Conservation (phyloP, 2,888 invertebrate species). For the Tetragonisca angustula region DNA sequence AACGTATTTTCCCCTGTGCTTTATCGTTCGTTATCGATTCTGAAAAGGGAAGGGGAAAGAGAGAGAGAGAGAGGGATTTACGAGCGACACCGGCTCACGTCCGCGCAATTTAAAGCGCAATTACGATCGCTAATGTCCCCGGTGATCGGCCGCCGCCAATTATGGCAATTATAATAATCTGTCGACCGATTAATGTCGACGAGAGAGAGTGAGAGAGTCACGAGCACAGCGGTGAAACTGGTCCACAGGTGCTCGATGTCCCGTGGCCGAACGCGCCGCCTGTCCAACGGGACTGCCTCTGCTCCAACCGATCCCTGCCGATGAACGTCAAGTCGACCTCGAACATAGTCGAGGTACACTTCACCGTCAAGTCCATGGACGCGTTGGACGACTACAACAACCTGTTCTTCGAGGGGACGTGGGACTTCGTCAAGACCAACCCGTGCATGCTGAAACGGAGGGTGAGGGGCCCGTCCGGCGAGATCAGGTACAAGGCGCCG, state of each 20-base stretch:
- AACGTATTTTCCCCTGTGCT: too few species aligned
- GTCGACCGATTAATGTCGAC: slow-evolving; percentile 19
- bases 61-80: background rate
- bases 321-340: slow-evolving; percentile 92
- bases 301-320: slow-evolving; percentile 88
- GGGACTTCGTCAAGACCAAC: slow-evolving; percentile 91
- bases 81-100: background rate
- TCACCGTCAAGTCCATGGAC: slow-evolving; percentile 93
- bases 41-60: background rate
- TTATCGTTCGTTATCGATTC: slow-evolving; percentile 40
- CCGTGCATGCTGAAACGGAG: slow-evolving; percentile 89
- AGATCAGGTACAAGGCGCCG: slow-evolving; percentile 87
- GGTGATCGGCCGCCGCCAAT: background rate
- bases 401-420: slow-evolving; percentile 93
- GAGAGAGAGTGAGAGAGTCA: background rate
- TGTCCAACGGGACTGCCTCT: slow-evolving; percentile 92
- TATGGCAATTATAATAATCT: slow-evolving; percentile 16
- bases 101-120: slow-evolving; percentile 17
- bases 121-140: background rate
- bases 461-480: slow-evolving; percentile 91
- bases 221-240: background rate
- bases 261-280: slow-evolving; percentile 90
- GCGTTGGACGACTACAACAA: slow-evolving; percentile 93
- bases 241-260: slow-evolving; percentile 88
- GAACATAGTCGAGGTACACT: slow-evolving; percentile 91